A percentile compares a stretch with the other conserved stretches of the same genome.
These are phyloP conservation scores for Caerostris extrusa DNA, from an alignment of 1,140 invertebrate species.

Conservation along the genomic window DNA sequence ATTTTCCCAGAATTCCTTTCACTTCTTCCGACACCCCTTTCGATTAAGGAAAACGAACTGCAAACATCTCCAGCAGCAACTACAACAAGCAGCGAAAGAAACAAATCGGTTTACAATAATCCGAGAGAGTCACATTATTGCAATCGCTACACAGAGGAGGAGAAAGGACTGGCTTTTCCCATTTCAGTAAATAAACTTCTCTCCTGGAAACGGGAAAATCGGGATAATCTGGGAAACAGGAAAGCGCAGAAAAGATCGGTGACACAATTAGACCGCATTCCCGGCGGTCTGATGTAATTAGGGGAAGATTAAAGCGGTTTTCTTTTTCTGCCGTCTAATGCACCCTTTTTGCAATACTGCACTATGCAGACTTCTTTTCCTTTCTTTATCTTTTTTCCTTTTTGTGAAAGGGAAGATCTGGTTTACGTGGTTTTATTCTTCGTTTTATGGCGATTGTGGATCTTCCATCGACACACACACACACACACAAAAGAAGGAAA, in stretches of 20 bases:
- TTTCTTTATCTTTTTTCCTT: background rate
- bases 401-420: background rate
- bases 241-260: background rate
- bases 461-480: too few relatives aligned
- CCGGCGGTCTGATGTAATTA: background rate
- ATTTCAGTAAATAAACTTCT: background rate
- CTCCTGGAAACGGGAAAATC: background rate
- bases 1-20: background rate
- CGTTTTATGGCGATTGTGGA: too few relatives aligned
- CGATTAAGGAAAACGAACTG: background rate
- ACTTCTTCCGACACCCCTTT: background rate
- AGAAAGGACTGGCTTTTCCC: background rate
- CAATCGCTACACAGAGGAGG: background rate
- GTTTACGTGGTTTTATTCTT: background rate
- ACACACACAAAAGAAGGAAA: too few relatives aligned
- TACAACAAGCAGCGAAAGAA: background rate
- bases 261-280: background rate
- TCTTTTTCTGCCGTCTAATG: background rate
- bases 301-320: background rate
- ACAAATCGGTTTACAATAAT: background rate
- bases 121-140: background rate
- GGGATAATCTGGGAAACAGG: background rate
- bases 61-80: background rate
- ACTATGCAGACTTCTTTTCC: too few relatives aligned
- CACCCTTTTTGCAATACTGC: background rate